Evolutionary conservation across 2,888 invertebrate genomes (phyloP), one percentile per base, ranked within the genome.

Genomic region (Spialia ferax): DNA sequence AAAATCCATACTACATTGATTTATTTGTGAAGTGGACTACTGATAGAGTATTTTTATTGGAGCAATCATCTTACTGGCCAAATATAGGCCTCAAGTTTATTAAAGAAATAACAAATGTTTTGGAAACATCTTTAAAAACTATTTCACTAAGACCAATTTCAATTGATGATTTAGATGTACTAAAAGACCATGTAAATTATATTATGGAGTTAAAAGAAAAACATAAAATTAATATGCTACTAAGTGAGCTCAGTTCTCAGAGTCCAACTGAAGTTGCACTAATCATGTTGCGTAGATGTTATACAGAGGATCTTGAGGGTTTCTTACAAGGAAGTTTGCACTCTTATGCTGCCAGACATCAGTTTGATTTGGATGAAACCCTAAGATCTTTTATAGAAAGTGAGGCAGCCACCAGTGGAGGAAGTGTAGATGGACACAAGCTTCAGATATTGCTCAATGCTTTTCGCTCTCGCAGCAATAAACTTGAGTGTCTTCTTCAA

Each of bases 61-160:
- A 94, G 76, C 85, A 89, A 69, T 92, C 93, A 35, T 75, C 81
- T 66, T 93, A 93, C 77, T 94, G 94, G 94, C 94, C 94, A 26
- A 94, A 94, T 83, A 91, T 94, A 71, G 94, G 93, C 1, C 77
- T 91, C 7, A 93, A 91, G 76, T 93, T 91, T 73, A 84, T 91
- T 73, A 88, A 89, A 73, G 88, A 91, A 74, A 82, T 93, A 56
- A 79, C 84, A 69, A 70, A 71, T 63, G 86, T 93, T 55, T 75
- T 93, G 59, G 88, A 90, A 78, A 79, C 75, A 42, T 91, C 91
- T 45, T 73, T 89, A 63, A 90, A 87, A 79, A 84, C 84, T 15
- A 87, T 93, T 70, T 77, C 84, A 61, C 73, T 93, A 50, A 81
- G 89, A 69, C 93, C 93, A 52, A 82, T 89, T 71, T 90, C 93